A percentile compares a stretch with the other conserved stretches of the same genome.
Evolutionary conservation across 1,140 invertebrate species (phyloP).

Genomic region (Macrobrachium nipponense): DNA sequence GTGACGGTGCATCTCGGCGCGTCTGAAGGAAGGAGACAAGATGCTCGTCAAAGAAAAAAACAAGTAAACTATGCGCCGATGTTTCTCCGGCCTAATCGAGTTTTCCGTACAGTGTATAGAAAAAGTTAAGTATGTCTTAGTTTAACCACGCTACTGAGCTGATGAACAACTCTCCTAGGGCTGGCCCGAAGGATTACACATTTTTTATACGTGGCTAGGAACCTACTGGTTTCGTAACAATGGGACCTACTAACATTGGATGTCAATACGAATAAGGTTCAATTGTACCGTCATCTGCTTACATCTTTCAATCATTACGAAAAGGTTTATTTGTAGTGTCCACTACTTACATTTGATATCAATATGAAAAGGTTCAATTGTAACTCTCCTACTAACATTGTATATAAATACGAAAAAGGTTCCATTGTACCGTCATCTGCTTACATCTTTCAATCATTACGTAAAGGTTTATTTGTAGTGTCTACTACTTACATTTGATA

Average conservation of each 20-base stretch:
- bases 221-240: too few species aligned
- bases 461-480: neutral
- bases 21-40: neutral
- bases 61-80: too few species aligned
- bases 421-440: neutral
- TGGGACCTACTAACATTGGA: constrained; percentile 73
- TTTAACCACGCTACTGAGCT: too few species aligned
- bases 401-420: constrained; percentile 67
- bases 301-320: neutral
- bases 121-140: too few species aligned
- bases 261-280: constrained; percentile 67
- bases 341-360: constrained; percentile 77
- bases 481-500: constrained; percentile 75
- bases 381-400: constrained; percentile 74
- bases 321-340: neutral
- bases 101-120: too few species aligned
- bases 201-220: too few species aligned
- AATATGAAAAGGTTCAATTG: constrained; percentile 72
- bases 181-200: too few species aligned
- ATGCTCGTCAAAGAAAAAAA: too few species aligned
- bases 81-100: too few species aligned
- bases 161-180: too few species aligned
- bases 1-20: constrained; percentile 40
- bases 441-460: neutral
- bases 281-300: neutral